Base-by-base conservation (phyloP, 2,797 vertebrate genomes). In the Acipenser ruthenus region DNA sequence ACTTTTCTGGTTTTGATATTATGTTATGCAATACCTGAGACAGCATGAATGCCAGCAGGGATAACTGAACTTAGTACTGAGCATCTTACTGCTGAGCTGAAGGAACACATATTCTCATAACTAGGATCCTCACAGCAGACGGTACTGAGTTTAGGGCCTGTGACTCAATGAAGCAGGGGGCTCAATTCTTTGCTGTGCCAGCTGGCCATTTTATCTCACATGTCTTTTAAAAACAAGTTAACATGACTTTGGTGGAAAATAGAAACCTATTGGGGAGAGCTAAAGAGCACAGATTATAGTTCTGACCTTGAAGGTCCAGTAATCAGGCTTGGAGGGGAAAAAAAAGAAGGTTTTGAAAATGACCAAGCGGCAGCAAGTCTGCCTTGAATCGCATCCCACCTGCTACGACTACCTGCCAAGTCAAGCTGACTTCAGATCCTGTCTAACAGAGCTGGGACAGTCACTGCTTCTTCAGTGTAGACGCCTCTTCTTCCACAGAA, bases 321-420 rank as follows among this genome's bases (percentile, higher is more conserved):
- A n/a, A 58, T 11, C 12, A 13, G 55, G 55, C 55, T 58, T 11
- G 55, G 55, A 58, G 12, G 12, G 12, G 55, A 4, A 37, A 37
- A 37, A 37, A 4, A 37, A 75, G 52, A 53, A 10, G 52, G 52
- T n/a, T 10, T 55, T 9, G 9, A 55, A 55, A 10, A 9, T 55
- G 52, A 55, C 52, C 6, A 9, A 59, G 69, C 70, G 69, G 67
- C 65, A 10, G 47, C 52, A 56, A 15, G 67, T 68, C 74, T 68
- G 68, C 72, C 73, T 76, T 74, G 66, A 68, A 71, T 70, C 15
- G 59, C 6, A 61, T 63, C 69, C 77, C 78, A 80, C 78, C 78
- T 82, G 81, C 77, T 80, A 69, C 62, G 71, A 49, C 63, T 60
- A 53, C 6, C 62, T 58, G 75, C 76, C 77, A 75, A 77, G 66